phyloP scores from a whole-genome alignment of 1,140 invertebrate genomes.

The Pseudachorutes palmiensis region DNA sequence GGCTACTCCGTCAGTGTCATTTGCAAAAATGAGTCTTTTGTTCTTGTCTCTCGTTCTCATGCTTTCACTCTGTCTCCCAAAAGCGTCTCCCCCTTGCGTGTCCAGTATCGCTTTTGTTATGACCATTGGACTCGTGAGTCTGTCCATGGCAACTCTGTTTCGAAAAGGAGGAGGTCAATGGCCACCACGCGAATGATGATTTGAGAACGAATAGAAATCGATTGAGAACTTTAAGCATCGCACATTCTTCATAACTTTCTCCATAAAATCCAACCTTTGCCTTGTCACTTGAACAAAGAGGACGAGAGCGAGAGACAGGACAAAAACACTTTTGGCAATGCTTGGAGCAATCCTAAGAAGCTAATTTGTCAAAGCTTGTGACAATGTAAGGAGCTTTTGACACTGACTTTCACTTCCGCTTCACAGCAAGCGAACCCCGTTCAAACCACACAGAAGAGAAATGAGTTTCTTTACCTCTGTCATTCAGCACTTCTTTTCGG shows the following conservation, averaged over 20 bases:
- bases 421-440: too few relatives aligned
- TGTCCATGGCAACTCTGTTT: not conserved
- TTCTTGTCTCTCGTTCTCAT: not conserved
- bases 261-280: constrained; percentile 14
- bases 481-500: constrained; percentile 36
- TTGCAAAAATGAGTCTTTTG: constrained; percentile 5
- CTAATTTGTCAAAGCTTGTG: too few relatives aligned
- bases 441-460: too few relatives aligned
- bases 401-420: too few relatives aligned
- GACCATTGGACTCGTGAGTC: not conserved
- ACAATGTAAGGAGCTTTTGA: too few relatives aligned
- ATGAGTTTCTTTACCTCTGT: constrained; percentile 38
- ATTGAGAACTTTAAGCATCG: not conserved
- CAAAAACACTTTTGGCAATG: too few relatives aligned
- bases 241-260: constrained; percentile 4
- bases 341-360: too few relatives aligned
- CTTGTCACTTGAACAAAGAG: too few relatives aligned
- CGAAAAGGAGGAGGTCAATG: not conserved
- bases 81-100: not conserved
- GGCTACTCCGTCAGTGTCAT: too few relatives aligned
- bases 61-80: not conserved
- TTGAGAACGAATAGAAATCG: too few relatives aligned
- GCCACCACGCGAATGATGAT: not conserved
- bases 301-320: too few relatives aligned
- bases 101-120: not conserved